phyloP scores from a whole-genome alignment of 2,797 vertebrate species.

The Perodicticus potto region DNA sequence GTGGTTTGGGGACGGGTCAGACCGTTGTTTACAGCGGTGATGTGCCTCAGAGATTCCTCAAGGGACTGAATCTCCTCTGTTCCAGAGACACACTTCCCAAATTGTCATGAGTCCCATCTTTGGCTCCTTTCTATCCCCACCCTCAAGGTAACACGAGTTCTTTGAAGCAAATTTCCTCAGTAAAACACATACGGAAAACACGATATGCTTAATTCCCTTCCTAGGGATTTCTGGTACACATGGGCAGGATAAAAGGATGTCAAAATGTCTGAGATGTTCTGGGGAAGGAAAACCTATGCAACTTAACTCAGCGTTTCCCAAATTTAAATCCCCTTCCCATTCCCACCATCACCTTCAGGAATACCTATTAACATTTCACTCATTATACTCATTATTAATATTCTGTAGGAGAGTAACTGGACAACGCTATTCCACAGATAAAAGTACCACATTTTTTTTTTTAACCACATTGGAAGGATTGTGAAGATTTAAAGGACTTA shows the following conservation, averaged over 20 bases:
- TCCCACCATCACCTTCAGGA: neutral
- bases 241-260: neutral
- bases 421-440: neutral
- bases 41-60: neutral
- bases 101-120: neutral
- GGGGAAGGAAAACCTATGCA: neutral
- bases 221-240: neutral
- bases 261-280: neutral
- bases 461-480: neutral
- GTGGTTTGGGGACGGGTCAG: neutral
- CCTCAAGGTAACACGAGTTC: neutral
- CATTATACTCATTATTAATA: neutral
- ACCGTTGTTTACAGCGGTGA: neutral
- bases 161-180: neutral
- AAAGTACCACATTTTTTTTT: neutral
- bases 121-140: neutral
- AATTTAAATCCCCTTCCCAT: neutral
- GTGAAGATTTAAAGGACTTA: constrained; percentile 77
- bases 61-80: neutral
- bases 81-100: neutral
- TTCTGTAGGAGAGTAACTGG: neutral
- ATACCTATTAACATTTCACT: neutral
- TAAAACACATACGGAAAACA: constrained; percentile 7
- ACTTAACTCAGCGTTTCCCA: neutral
- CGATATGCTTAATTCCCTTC: neutral